A percentile compares a stretch with the other conserved stretches of the same genome.
phyloP scores from a whole-genome alignment of 2,888 invertebrate species.

The Drosophila koepferae region DNA sequence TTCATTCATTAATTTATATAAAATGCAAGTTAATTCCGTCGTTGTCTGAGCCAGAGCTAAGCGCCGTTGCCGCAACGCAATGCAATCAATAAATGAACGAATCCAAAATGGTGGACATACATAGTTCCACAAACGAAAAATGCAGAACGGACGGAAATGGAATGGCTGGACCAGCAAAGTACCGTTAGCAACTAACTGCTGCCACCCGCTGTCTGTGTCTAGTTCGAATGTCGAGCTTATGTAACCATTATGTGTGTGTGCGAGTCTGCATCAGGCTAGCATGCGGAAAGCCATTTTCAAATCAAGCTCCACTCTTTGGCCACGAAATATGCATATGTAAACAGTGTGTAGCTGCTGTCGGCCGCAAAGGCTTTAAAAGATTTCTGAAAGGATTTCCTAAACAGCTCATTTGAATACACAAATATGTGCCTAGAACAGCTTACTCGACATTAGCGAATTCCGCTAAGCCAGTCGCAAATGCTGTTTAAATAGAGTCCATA shows the following conservation, averaged over 20 bases:
- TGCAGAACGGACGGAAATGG: conserved; percentile 7
- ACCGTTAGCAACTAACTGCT: conserved; percentile 15
- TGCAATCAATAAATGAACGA: conserved; percentile 78
- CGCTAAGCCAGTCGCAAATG: conserved; percentile 43
- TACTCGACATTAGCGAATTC: conserved; percentile 36
- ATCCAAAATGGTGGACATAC: conserved; percentile 51
- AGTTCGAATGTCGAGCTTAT: conserved; percentile 54
- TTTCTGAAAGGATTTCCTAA: conserved; percentile 64
- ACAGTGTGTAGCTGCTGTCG: conserved; percentile 52
- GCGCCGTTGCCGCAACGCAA: conserved; percentile 66
- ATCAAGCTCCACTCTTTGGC: conserved; percentile 59
- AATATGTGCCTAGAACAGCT: conserved; percentile 57
- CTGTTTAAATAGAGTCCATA: not conserved
- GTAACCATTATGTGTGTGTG: conserved; percentile 50
- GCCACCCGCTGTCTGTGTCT: conserved; percentile 32
- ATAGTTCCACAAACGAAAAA: conserved; percentile 16
- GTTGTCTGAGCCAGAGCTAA: conserved; percentile 75
- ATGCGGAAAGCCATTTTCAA: conserved; percentile 72
- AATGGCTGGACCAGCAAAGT: conserved; percentile 9
- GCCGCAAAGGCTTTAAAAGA: conserved; percentile 68
- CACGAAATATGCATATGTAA: conserved; percentile 75
- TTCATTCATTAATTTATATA: conserved; percentile 83
- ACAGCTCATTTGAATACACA: conserved; percentile 82
- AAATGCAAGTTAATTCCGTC: conserved; percentile 82
- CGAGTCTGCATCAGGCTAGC: conserved; percentile 32